Evolutionary conservation across 2,797 vertebrate species (phyloP).

Genomic region (Sebastes flavidus): DNA sequence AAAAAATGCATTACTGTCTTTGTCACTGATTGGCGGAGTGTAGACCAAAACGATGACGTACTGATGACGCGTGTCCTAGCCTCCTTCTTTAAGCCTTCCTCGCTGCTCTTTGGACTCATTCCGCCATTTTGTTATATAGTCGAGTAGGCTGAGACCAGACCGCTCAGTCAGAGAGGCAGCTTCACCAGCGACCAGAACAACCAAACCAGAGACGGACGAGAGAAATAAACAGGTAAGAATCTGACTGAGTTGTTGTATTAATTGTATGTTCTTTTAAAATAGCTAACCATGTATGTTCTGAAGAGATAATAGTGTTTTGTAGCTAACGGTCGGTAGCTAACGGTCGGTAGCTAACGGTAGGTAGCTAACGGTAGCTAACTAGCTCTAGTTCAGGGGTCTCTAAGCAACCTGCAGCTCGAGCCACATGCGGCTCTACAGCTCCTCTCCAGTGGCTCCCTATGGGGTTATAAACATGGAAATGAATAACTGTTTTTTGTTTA

Average conservation of each 20-base stretch:
- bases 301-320: not conserved
- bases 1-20: too few relatives aligned
- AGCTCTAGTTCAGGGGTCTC: too few relatives aligned
- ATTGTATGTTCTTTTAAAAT: not conserved
- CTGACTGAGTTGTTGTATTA: rapidly evolving
- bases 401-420: too few relatives aligned
- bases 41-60: too few relatives aligned
- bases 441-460: too few relatives aligned
- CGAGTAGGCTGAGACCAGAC: not conserved
- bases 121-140: slow-evolving; percentile 76
- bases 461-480: too few relatives aligned
- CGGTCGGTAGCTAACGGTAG: slow-evolving; percentile 1
- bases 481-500: too few relatives aligned
- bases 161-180: not conserved
- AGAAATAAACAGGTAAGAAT: slow-evolving; percentile 20
- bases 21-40: too few relatives aligned
- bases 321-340: not conserved
- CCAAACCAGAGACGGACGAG: rapidly evolving
- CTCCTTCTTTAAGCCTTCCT: too few relatives aligned
- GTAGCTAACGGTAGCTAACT: slow-evolving; percentile 1
- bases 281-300: rapidly evolving
- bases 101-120: not conserved
- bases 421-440: too few relatives aligned
- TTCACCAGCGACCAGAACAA: not conserved
- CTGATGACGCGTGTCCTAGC: too few relatives aligned